Evolutionary conservation across 2,888 invertebrate species (phyloP).

Genomic region (Chrysodeixis includens): DNA sequence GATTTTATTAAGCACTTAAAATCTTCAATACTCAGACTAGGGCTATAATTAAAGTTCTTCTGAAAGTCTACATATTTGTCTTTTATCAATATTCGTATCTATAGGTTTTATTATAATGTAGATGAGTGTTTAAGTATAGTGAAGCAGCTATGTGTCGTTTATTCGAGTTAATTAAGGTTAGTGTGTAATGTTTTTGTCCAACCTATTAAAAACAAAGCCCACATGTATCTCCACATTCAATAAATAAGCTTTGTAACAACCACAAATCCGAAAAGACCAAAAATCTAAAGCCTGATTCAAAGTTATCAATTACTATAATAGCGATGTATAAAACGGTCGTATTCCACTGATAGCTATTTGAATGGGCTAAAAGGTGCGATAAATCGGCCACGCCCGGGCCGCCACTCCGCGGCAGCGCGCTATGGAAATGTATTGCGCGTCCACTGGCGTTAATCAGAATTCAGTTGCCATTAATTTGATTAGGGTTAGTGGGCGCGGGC

Average conservation of each 20-base stretch:
- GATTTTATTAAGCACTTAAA: neutral
- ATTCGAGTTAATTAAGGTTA: neutral
- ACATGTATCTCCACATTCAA: neutral
- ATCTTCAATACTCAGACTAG: no score
- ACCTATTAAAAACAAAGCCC: neutral
- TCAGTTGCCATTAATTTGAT: constrained; percentile 88
- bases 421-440: constrained; percentile 83
- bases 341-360: constrained; percentile 64
- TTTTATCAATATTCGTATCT: no score
- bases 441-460: constrained; percentile 86
- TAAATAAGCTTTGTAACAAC: neutral
- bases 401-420: constrained; percentile 55
- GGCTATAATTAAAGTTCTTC: neutral
- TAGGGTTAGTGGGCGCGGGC: constrained; percentile 89
- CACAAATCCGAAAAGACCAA: neutral
- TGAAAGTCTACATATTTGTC: no score
- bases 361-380: constrained; percentile 77
- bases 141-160: neutral
- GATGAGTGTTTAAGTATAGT: no score
- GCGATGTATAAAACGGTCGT: constrained; percentile 54
- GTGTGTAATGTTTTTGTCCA: neutral
- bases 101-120: no score
- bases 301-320: constrained; percentile 59
- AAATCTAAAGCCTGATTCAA: constrained; percentile 22
- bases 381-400: constrained; percentile 81